Base-by-base conservation (phyloP, 2,797 vertebrate genomes). In the Sylvilagus floridanus region DNA sequence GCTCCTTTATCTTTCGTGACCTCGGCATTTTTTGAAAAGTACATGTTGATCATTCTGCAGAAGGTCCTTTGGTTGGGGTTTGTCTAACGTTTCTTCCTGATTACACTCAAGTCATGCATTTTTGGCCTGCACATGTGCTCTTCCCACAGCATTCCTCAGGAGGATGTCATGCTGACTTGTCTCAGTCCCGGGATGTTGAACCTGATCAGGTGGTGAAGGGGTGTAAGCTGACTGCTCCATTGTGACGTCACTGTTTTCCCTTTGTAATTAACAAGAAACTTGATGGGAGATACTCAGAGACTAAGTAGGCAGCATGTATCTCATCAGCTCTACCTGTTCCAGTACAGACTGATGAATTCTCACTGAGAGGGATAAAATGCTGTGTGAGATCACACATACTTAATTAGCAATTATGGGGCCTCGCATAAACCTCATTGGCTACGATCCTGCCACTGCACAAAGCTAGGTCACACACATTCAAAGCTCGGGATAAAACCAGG, bases 21-120 rank as follows among this genome's bases (percentile, higher is more conserved):
- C 81, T 54, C 87, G 88, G 85, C 86, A 37, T 75, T 96, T 90
- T 90, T 81, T 78, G 17, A 93, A 95, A 84, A 90, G 88, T 1
- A 73, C 32, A 63, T 22, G 66, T 37, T n/a, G 50, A 16, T 28
- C 47, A 22, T 60, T 86, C 79, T 83, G 24, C n/a, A 63, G 73
- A 60, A 42, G 52, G 57, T 52, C 63, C n/a, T 69, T 93, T 24
- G 52, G 30, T 10, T 79, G 5, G 57, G 35, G 32, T 88, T 62
- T 73, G 62, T 71, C 83, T 52, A 68, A 13, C 28, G 13, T 68
- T 90, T 88, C 75, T 72, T 90, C 47, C 73, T 2, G 2, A 88
- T 57, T 35, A 76, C 35, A 85, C 65, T 72, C 9, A 14, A 92
- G 71, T 63, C n/a, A 37, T 21, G 8, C 62, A 11, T 26, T 83